Evolutionary conservation across 2,797 vertebrate genomes (phyloP).

Genomic region (Amblyraja radiata): DNA sequence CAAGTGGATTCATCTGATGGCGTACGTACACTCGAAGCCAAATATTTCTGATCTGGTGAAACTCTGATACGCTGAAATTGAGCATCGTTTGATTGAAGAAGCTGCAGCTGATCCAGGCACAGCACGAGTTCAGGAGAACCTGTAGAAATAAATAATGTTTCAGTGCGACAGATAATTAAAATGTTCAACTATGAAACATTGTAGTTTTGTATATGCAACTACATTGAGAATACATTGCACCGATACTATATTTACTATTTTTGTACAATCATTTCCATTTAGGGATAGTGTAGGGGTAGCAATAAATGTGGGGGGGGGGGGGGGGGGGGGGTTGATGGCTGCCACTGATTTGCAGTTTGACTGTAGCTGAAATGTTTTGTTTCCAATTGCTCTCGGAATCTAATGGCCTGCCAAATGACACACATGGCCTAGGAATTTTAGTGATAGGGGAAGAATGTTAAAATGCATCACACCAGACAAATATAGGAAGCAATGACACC

Average conservation of each 20-base stretch:
- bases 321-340: no score
- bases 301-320: no score
- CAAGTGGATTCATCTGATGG: conserved; percentile 63
- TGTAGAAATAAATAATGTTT: conserved; percentile 43
- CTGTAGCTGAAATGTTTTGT: neutral
- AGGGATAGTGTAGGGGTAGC: no score
- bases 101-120: conserved; percentile 54
- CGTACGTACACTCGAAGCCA: conserved; percentile 70
- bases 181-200: neutral
- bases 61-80: conserved; percentile 77
- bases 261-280: neutral
- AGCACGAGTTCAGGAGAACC: conserved; percentile 66
- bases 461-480: neutral
- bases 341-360: no score
- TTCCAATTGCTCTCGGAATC: neutral
- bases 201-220: neutral
- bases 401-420: neutral
- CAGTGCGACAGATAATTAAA: neutral
- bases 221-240: no score
- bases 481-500: neutral
- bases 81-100: conserved; percentile 51
- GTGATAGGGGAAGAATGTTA: neutral
- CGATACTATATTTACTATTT: neutral
- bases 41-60: conserved; percentile 71
- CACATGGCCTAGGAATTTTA: no score